phyloP scores from a whole-genome alignment of 2,888 invertebrate genomes.

The Drosophila parthenogenetica region DNA sequence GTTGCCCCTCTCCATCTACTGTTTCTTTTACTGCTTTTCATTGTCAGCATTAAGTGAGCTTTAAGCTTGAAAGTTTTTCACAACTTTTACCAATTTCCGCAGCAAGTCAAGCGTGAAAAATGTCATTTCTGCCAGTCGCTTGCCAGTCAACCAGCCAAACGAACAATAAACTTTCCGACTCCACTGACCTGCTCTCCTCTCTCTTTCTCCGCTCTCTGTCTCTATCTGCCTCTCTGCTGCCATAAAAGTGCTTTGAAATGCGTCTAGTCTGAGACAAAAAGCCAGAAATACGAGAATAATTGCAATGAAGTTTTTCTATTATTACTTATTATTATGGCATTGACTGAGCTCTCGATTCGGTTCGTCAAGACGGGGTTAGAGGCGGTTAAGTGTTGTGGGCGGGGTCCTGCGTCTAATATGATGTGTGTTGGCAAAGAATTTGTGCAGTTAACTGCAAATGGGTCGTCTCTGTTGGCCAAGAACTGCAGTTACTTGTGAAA shows the following conservation, averaged over 20 bases:
- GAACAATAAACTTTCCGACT: constrained; percentile 23
- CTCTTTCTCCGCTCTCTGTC: background rate
- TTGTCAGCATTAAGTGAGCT: constrained; percentile 15
- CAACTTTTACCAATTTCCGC: constrained; percentile 55
- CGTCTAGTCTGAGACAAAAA: constrained; percentile 43
- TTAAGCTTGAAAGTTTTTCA: constrained; percentile 44
- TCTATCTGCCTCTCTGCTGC: constrained; percentile 28
- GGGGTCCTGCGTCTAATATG: constrained; percentile 16
- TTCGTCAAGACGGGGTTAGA: background rate
- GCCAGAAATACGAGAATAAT: constrained; percentile 54
- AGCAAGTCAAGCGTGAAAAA: constrained; percentile 38
- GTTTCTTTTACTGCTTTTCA: background rate
- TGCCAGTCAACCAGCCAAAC: constrained; percentile 22
- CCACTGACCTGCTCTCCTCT: background rate
- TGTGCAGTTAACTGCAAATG: constrained; percentile 48
- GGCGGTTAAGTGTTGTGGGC: constrained; percentile 4
- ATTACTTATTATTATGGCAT: constrained; percentile 37
- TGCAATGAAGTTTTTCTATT: constrained; percentile 57
- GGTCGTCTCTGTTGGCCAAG: constrained; percentile 42
- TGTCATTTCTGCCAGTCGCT: constrained; percentile 37
- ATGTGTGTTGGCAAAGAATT: constrained; percentile 43
- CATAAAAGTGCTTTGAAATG: constrained; percentile 62
- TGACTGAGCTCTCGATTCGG: constrained; percentile 26
- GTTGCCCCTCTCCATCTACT: background rate
- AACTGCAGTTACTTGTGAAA: constrained; percentile 30